Evolutionary conservation across 2,888 invertebrate genomes (phyloP).

Genomic region (Diaphora mendica): DNA sequence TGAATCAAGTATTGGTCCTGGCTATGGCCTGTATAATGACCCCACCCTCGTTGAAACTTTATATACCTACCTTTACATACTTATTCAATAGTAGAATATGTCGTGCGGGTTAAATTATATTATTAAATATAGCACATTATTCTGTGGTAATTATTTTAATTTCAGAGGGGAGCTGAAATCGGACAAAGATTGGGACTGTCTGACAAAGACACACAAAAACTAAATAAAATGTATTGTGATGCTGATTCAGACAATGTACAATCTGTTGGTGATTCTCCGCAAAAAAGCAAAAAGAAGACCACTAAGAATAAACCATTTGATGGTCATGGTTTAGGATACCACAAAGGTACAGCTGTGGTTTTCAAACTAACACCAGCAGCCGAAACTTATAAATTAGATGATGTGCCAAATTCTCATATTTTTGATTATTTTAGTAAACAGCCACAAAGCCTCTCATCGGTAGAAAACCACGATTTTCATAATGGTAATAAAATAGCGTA

Average conservation of each 20-base stretch:
- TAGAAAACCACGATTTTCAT: conserved; percentile 66
- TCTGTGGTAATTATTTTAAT: conserved; percentile 26
- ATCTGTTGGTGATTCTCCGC: conserved; percentile 52
- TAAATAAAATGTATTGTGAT: conserved; percentile 87
- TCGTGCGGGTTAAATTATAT: background rate
- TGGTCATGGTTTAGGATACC: conserved; percentile 81
- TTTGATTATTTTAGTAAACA: conserved; percentile 82
- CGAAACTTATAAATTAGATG: conserved; percentile 68
- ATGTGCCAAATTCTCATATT: conserved; percentile 68
- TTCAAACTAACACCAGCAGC: conserved; percentile 76
- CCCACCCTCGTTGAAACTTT: too few relatives aligned
- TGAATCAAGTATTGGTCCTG: background rate
- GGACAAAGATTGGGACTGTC: conserved; percentile 87
- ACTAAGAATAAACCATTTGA: conserved; percentile 77
- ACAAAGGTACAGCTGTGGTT: conserved; percentile 82
- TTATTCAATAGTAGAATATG: background rate
- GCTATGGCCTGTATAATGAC: too few relatives aligned
- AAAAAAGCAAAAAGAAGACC: conserved; percentile 62
- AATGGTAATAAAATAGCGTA: conserved; percentile 65
- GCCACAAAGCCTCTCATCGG: conserved; percentile 72
- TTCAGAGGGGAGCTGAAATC: conserved; percentile 79
- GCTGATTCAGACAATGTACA: conserved; percentile 64
- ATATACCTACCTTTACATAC: too few relatives aligned
- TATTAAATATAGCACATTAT: conserved; percentile 1
- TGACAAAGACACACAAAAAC: conserved; percentile 85